phyloP scores from a whole-genome alignment of 1,140 invertebrate species.

The Heliconius hewitsoni region DNA sequence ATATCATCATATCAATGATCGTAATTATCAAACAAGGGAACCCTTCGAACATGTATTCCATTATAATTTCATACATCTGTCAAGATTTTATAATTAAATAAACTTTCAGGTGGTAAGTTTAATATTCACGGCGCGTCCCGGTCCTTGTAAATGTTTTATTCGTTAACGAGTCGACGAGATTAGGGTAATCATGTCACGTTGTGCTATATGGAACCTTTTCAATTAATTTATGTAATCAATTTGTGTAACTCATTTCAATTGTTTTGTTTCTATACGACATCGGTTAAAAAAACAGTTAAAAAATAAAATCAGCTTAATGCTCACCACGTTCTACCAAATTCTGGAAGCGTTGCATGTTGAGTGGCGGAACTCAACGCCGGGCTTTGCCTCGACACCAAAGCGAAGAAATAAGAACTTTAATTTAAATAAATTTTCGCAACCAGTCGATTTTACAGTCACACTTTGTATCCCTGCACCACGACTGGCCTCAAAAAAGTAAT shows the following conservation, averaged over 20 bases:
- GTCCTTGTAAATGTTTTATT: slow-evolving; percentile 79
- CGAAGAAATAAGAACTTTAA: too few relatives aligned
- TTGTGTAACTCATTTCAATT: slow-evolving; percentile 32
- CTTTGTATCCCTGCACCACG: too few relatives aligned
- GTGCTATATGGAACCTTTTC: slow-evolving; percentile 56
- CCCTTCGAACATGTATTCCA: background rate
- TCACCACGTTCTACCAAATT: too few relatives aligned
- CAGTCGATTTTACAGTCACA: too few relatives aligned
- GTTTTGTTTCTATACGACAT: background rate
- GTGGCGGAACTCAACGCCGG: too few relatives aligned
- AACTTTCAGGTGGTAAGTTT: slow-evolving; percentile 69
- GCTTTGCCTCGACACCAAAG: too few relatives aligned
- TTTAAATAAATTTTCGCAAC: too few relatives aligned
- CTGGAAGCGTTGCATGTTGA: too few relatives aligned
- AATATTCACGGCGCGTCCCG: slow-evolving; percentile 69
- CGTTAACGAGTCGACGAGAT: slow-evolving; percentile 74
- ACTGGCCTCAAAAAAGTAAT: too few relatives aligned
- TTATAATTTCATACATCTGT: background rate
- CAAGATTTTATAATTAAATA: slow-evolving; percentile 64
- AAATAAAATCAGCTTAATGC: too few relatives aligned
- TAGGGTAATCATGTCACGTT: slow-evolving; percentile 78
- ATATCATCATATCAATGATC: background rate
- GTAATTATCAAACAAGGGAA: background rate
- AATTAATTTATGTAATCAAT: slow-evolving; percentile 74
- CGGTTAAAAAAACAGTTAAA: too few relatives aligned